These are phyloP conservation scores for Scomber scombrus DNA, from an alignment of 2,113 vertebrate species.

Conservation along the genomic window DNA sequence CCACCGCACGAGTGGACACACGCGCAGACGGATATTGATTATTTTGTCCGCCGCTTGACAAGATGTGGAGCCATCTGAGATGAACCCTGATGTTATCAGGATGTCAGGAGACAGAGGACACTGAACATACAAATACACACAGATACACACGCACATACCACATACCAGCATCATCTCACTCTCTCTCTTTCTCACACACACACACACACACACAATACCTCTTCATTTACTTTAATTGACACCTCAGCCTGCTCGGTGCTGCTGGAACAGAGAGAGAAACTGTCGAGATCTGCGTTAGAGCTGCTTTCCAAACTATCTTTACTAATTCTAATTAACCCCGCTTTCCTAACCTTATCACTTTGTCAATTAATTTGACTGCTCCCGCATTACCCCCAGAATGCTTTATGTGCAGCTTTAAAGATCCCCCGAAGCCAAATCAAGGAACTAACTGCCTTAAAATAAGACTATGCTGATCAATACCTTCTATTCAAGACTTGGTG, in stretches of 20 bases:
- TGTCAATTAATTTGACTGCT: slow-evolving; percentile 1
- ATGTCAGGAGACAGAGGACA: slow-evolving; percentile 44
- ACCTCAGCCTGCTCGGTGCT: slow-evolving; percentile 3
- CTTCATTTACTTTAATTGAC: slow-evolving; percentile 36
- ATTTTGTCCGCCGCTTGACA: slow-evolving; percentile 45
- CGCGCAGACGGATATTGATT: slow-evolving; percentile 51
- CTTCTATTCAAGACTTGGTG: too few species aligned
- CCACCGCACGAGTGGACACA: slow-evolving; percentile 8
- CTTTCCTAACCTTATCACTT: slow-evolving; percentile 5
- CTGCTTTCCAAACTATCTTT: slow-evolving; percentile 9
- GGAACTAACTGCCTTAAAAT: slow-evolving; percentile 5
- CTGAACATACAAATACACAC: slow-evolving; percentile 34
- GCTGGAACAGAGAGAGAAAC: not conserved
- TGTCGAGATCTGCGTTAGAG: not conserved
- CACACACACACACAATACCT: slow-evolving; percentile 13
- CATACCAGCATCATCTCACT: not conserved
- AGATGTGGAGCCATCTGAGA: slow-evolving; percentile 39
- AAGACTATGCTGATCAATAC: too few species aligned
- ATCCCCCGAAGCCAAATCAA: not conserved
- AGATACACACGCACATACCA: not conserved
- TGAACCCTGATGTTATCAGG: slow-evolving; percentile 50
- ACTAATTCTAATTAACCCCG: slow-evolving; percentile 20
- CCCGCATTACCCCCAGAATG: slow-evolving; percentile 9
- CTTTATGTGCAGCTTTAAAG: not conserved
- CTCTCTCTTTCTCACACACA: slow-evolving; percentile 1